Base-by-base conservation (phyloP, 2,113 vertebrate species). In the Cynopterus brachyotis region DNA sequence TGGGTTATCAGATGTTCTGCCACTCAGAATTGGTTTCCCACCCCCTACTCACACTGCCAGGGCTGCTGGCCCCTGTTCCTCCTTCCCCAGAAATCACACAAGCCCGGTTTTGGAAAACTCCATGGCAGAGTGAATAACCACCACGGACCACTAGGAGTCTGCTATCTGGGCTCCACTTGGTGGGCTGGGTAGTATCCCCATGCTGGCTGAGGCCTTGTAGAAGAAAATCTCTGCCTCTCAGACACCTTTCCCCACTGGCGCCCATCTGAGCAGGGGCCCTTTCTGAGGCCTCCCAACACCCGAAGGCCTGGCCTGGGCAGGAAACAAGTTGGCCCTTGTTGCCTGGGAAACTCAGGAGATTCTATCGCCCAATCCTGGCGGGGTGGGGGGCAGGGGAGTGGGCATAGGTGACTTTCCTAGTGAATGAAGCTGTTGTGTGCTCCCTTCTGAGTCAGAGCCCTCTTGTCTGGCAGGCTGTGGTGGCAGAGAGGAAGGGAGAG, bases 401-500 rank as follows among this genome's bases (percentile, higher is more conserved):
- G 50, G 55, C 5, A 5, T 17, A 1, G 0, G 83, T 35, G 9
- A 35, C 47, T 15, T 42, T 72, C 50, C 53, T 7, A 3, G 81
- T 98, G 92, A 98, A 97, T 93, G 95, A 59, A 26, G 40, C 89
- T 42, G 26, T 96, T 97, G 94, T 96, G 79, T 1, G 22, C 50
- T 30, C 55, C 64, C 57, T 94, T 70, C 81, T 97, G 96, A 97
- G 91, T 96, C 93, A 97, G 30, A 96, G 79, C 50, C 72, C 80
- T 96, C 40, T 16, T 10, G 76, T 84, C 78, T 32, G 81, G 62
- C 57, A 0, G 66, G 60, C 2, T 7, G 80, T 1, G 13, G 60
- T 11, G 17, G n/a, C n/a, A 5, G 85, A 72, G 59, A 0, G 47
- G 81, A 62, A 67, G 70, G 95, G 89, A 47, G 82, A 42, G 86